Percentiles rank a stretch among this genome's conserved stretches.
These are phyloP conservation scores for Rhinolophus sinicus DNA, from an alignment of 2,113 vertebrate species.

Conservation along the genomic window DNA sequence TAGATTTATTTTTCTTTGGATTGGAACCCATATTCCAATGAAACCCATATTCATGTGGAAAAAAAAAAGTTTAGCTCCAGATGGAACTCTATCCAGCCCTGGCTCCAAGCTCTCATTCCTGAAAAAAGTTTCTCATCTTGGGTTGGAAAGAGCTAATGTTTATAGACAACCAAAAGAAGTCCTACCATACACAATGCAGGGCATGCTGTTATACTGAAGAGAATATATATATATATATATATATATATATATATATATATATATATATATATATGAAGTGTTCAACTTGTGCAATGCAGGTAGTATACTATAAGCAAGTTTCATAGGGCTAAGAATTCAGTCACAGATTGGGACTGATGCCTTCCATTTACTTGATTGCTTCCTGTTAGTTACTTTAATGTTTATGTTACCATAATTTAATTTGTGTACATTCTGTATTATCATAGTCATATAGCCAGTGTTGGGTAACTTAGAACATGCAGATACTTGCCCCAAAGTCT, in stretches of 20 bases:
- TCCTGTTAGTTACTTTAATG: not conserved
- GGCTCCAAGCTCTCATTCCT: not conserved
- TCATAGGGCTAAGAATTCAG: not conserved
- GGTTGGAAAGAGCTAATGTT: not conserved
- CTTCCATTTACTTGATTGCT: not conserved
- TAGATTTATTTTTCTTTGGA: not conserved
- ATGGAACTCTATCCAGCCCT: not conserved
- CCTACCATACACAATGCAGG: not conserved
- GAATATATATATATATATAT: too few relatives aligned
- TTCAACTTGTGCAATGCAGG: not conserved
- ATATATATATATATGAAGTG: too few relatives aligned
- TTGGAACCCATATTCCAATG: not conserved
- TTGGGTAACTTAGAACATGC: not conserved
- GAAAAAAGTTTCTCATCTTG: not conserved
- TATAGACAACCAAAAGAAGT: not conserved
- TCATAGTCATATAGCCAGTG: not conserved
- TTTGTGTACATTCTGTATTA: not conserved
- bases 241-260: too few relatives aligned
- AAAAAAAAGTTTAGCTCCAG: not conserved
- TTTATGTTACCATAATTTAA: not conserved
- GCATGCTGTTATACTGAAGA: not conserved
- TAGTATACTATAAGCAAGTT: not conserved
- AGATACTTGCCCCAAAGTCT: not conserved
- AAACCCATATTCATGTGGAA: not conserved
- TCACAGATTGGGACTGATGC: not conserved